Evolutionary conservation across 2,113 vertebrate genomes (phyloP), one percentile per base, ranked within the genome.

Genomic region (Oreochromis spilurus): DNA sequence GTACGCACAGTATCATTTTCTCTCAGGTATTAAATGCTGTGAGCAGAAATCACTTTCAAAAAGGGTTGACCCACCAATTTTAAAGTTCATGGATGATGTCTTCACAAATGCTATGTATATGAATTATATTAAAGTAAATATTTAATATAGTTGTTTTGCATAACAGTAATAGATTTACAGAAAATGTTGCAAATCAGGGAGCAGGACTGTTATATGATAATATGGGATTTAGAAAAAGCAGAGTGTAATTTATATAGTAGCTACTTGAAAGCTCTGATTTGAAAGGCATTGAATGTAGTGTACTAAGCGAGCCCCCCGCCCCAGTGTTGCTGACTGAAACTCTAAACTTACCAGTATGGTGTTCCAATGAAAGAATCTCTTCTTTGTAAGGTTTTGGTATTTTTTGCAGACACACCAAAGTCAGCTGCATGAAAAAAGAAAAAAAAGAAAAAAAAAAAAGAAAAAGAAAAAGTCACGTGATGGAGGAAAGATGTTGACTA

Each of bases 341-440:
- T 16, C 10, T 45, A 48, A 48, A 77, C 98, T 97, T 92, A 99
- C 98, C 98, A 99, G 95, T 99, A 99, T 3, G 98, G 98, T 1
- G 98, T 99, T 43, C 98, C 98, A 21, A 99, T 99, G 93, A 99
- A 99, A 84, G 98, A 97, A 92, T 98, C 98, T 93, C 98, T 96
- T 88, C 97, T 98, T 92, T 99, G 98, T 72, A 99, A 87, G 12
- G 98, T 99, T 95, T 97, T 99, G 88, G 95, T 95, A 93, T 99
- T 99, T 96, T 97, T 99, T 89, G 98, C 98, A 88, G 98, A 99
- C n/a, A 99, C 98, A 0, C 98, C 97, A 95, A 99, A 99, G 94
- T 99, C 98, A 89, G 98, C 98, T 99, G 93, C 60, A 95, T 95
- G 57, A 85, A 79, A 2, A 12, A 53, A 55, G 89, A 7, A 83